These are phyloP conservation scores for Zaprionus capensis DNA, from an alignment of 1,140 invertebrate genomes.

Conservation along the genomic window DNA sequence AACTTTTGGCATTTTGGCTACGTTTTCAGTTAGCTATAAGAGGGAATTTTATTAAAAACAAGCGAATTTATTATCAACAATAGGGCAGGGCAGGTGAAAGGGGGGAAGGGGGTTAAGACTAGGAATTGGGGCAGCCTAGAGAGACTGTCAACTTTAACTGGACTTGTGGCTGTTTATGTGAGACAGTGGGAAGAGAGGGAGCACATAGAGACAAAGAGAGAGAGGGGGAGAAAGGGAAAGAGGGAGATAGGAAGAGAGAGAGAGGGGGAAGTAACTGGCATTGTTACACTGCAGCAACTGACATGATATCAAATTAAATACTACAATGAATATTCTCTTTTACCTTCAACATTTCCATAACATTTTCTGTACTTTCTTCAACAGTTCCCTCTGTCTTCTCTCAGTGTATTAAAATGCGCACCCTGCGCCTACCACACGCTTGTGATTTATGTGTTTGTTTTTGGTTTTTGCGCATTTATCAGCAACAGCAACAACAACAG, in stretches of 20 bases:
- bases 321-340: too few species aligned
- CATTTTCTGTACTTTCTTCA: background rate
- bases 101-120: background rate
- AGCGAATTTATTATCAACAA: constrained; percentile 8
- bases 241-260: too few species aligned
- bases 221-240: background rate
- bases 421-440: constrained; percentile 40
- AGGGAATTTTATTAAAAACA: constrained; percentile 7
- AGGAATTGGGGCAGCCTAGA: background rate
- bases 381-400: background rate
- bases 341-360: background rate
- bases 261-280: background rate
- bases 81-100: background rate
- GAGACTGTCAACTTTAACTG: constrained; percentile 17
- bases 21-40: background rate
- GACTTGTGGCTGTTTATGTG: background rate
- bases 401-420: constrained; percentile 6
- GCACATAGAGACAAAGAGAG: background rate
- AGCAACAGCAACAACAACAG: constrained; percentile 55
- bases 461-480: constrained; percentile 74
- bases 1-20: constrained; percentile 47
- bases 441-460: constrained; percentile 82
- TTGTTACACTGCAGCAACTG: background rate
- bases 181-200: background rate
- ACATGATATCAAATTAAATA: too few species aligned